These are phyloP conservation scores for Drosophila monieri DNA, from an alignment of 2,888 invertebrate genomes.

Conservation along the genomic window DNA sequence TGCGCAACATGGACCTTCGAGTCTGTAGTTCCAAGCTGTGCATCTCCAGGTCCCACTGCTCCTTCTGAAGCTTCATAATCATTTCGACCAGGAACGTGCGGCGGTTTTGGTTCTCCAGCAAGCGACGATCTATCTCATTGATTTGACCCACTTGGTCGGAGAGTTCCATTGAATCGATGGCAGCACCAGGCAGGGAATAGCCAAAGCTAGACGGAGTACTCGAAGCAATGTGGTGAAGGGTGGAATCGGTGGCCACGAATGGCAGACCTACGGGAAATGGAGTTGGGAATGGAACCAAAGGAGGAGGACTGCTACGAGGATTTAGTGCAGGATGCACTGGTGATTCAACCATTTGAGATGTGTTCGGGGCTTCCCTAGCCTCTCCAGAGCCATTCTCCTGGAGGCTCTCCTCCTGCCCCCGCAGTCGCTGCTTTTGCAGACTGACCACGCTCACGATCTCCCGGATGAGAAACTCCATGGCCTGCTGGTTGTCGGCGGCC, in stretches of 20 bases:
- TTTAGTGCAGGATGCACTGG: conserved; percentile 25
- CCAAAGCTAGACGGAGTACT: conserved; percentile 9
- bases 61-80: conserved; percentile 82
- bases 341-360: background rate
- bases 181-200: conserved; percentile 3
- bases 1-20: conserved; percentile 80
- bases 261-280: conserved; percentile 34
- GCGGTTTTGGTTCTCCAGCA: conserved; percentile 81
- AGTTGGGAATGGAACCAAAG: background rate
- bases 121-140: conserved; percentile 79
- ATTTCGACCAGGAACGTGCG: conserved; percentile 82
- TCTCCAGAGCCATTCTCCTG: conserved; percentile 51
- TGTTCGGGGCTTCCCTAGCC: conserved; percentile 7
- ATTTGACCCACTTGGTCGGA: conserved; percentile 31
- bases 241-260: conserved; percentile 37
- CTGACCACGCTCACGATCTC: conserved; percentile 79
- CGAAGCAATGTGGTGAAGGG: conserved; percentile 28
- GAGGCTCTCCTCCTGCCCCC: conserved; percentile 43
- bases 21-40: conserved; percentile 80
- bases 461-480: conserved; percentile 79
- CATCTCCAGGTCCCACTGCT: conserved; percentile 81
- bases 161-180: background rate
- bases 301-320: background rate
- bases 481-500: conserved; percentile 68
- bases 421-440: conserved; percentile 60